Evolutionary conservation across 2,797 vertebrate genomes (phyloP), one percentile per base, ranked within the genome.

Genomic region (Notamacropus eugenii): DNA sequence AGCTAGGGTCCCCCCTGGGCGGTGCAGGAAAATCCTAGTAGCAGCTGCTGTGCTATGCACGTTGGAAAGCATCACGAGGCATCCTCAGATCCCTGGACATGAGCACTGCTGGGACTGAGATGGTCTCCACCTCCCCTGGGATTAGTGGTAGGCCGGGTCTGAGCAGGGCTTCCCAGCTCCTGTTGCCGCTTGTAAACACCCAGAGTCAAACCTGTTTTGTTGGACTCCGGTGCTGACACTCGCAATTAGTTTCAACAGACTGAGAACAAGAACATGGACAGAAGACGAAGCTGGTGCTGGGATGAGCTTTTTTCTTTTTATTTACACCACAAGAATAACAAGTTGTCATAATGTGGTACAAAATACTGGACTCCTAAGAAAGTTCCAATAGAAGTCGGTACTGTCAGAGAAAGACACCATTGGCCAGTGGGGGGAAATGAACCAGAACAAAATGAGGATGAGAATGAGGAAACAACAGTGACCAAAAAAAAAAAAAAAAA

Each of bases 251-350:
- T 55, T 55, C 94, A 14, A 0, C 90, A 19, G 93, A 12, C 0
- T 92, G 52, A 5, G 0, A 0, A 92, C 92, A 1, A 14, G 16
- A 12, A 40, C 54, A 96, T 87, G 87, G 96, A 96, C 92, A 90
- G 95, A 98, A 95, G 50, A 95, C 94, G 95, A 94, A 56, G 96
- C 62, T 97, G 46, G 91, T 98, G 98, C 98, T 98, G 97, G 98
- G 98, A 98, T 98, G 98, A 98, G 98, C 96, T 98, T 98, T 98
- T 94, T 87, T n/a, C 97, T 98, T 98, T 99, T 99, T 99, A 99
- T 99, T 99, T 99, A 99, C 99, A 99, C 98, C 99, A 99, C 99
- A 98, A 99, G 98, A 99, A 99, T 98, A 98, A 99, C 99, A 99
- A 98, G 98, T 98, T 98, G 98, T 98, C 98, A 98, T 98, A 98